Base-by-base conservation (phyloP, 2,888 invertebrate species). In the Marronus borbonicus region DNA sequence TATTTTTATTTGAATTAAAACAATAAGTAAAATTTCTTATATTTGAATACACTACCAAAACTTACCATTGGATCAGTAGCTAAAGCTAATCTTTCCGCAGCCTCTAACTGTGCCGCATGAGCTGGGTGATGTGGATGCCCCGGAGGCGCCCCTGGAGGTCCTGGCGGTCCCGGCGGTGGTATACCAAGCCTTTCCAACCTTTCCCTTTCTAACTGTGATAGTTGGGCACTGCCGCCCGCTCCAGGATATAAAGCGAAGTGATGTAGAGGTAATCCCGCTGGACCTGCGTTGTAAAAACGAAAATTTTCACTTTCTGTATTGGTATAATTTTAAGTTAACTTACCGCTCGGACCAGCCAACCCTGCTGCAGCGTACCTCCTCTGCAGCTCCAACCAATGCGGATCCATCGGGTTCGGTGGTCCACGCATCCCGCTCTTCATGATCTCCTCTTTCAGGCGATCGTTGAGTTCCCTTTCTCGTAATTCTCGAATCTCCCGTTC, bases 61-160 rank as follows among this genome's bases (percentile, higher is more conserved):
- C 88, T 88, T 89, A 94, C 95, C 95, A 97, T 96, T 81, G 97
- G 97, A 90, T 97, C 97, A 82, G 96, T 95, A 80, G 97, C 96
- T 85, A 96, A 90, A 80, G 96, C 95, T 82, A 95, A 89, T 83
- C 96, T 90, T 89, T 96, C 96, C 84, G 95, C 93, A 84, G 92
- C 93, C 84, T 94, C 93, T 79, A 94, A 89, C 87, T 93, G 93
- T 79, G 93, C 93, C 12, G 87, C 86, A 79, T 88, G 87, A 17
- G 85, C 84, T 7, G 90, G 89, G 85, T 92, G 92, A 82, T 91
- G 91, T 78, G 91, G 91, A 80, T 91, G 91, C 49, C 90, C 88
- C 79, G 90, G 91, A 78, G 91, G 91, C 24, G 86, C 87, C 79
- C 88, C 89, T 66, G 91, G 91, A 80, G 91, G 90, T 69, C 91